Conservation (phyloP, 2,888 invertebrate species). For the Drosophila aldrichi region DNA sequence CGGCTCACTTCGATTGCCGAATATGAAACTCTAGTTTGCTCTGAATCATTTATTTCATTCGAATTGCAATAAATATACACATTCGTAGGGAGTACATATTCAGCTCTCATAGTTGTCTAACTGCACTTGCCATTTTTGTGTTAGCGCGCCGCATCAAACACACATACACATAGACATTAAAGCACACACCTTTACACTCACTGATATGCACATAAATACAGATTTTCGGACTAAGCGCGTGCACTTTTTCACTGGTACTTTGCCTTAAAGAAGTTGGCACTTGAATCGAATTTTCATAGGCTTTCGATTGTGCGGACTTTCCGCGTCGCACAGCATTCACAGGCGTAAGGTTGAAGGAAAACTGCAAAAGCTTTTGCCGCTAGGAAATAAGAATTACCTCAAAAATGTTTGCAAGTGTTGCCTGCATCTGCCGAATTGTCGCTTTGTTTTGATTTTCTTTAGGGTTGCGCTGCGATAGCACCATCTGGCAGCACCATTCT, state of each 20-base stretch:
- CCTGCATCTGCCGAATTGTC: conserved; percentile 57
- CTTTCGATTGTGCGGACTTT: conserved; percentile 41
- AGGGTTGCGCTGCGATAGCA: conserved; percentile 40
- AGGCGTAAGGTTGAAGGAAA: conserved; percentile 67
- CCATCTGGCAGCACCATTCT: conserved; percentile 40
- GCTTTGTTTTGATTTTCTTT: conserved; percentile 57
- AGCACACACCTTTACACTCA: conserved; percentile 6
- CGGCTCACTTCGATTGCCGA: conserved; percentile 72
- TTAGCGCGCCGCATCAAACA: conserved; percentile 49
- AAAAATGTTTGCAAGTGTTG: conserved; percentile 59
- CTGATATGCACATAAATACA: conserved; percentile 34
- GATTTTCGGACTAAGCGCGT: conserved; percentile 36
- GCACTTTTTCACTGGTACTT: conserved; percentile 42
- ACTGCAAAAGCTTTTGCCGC: conserved; percentile 75
- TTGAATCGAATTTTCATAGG: conserved; percentile 67
- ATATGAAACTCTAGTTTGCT: conserved; percentile 15
- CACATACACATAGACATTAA: conserved; percentile 24
- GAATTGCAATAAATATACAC: conserved; percentile 35
- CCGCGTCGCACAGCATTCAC: conserved; percentile 52
- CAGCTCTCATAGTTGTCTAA: conserved; percentile 64
- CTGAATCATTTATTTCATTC: conserved; percentile 21
- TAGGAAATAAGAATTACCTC: conserved; percentile 64
- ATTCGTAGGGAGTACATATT: conserved; percentile 60
- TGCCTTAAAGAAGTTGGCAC: conserved; percentile 41
- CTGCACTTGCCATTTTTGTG: conserved; percentile 63